Base-by-base conservation (phyloP, 2,888 invertebrate species). In the Limnephilus auricula region DNA sequence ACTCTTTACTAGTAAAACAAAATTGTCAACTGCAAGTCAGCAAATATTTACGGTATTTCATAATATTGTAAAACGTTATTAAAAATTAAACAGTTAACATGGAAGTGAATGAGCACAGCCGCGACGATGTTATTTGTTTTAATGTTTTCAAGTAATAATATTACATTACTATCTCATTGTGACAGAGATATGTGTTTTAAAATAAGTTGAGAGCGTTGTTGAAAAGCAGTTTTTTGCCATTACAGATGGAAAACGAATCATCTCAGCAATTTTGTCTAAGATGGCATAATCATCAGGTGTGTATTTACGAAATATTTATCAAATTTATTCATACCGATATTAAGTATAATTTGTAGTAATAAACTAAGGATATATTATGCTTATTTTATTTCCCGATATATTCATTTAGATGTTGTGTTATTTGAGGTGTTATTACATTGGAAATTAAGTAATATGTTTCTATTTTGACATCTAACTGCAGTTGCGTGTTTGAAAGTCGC, bases 221-320 rank as follows among this genome's bases (percentile, higher is more conserved):
- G 89, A 78, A 79, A 89, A 32, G 25, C 50, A 87, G 79, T 91
- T 90, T 90, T 90, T 91, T 91, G 79, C 90, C 94, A 94, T 94
- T 94, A 93, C 94, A 94, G 94, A 96, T 96, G 96, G 96, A 95
- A 94, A 96, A 96, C 94, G 97, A 97, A 94, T 96, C 96, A 93
- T 95, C 96, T 94, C 97, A 97, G 95, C 98, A 98, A 95, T 98
- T 98, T 95, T 98, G 98, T 95, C 96, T 98, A 94, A 97, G 98
- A 95, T 98, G 98, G 98, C 98, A 98, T 95, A 98, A 98, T 95
- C 97, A 97, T 95, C 97, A 97, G 96, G 97, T 97, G 96, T 96
- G 96, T 95, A 94, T 86, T 90, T 79, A n/a, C 34, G 83, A 80
- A n/a, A 40, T 83, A 50, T 89, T 89, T 89, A 30, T 9, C 13